phyloP scores from a whole-genome alignment of 2,888 invertebrate species.

The Mycalesis mineus region DNA sequence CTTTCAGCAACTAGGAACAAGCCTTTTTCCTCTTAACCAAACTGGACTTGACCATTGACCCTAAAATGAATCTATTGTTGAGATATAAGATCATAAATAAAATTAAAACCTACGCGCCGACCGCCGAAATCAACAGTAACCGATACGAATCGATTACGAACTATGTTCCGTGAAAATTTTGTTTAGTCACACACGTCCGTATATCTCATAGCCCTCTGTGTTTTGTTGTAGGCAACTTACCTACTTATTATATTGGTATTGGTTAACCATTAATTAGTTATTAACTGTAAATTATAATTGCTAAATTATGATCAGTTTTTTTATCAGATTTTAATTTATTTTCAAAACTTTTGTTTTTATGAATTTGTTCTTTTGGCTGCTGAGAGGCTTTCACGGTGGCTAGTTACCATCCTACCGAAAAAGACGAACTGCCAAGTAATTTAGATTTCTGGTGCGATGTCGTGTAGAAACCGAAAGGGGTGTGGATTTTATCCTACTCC shows the following conservation, averaged over 20 bases:
- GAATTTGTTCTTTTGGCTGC: no score
- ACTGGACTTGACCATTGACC: conserved; percentile 15
- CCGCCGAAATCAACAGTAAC: conserved; percentile 38
- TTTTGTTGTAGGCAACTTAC: conserved; percentile 3
- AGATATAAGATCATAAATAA: conserved; percentile 10
- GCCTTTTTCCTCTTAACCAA: conserved; percentile 14
- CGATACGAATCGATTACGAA: conserved; percentile 47
- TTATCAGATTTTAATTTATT: no score
- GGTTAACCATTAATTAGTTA: no score
- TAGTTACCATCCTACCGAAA: no score
- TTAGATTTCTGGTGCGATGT: no score
- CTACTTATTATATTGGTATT: not conserved
- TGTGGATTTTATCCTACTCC: no score
- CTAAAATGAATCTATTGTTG: conserved; percentile 16
- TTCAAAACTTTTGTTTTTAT: no score
- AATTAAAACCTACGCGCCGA: conserved; percentile 13
- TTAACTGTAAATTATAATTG: no score
- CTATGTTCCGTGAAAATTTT: conserved; percentile 26
- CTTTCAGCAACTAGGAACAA: not conserved
- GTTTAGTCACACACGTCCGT: conserved; percentile 15
- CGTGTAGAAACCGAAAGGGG: no score
- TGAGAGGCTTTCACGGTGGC: no score
- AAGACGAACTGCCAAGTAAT: no score
- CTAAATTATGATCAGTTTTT: no score
- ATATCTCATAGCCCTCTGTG: not conserved